Conservation (phyloP, 2,888 invertebrate genomes). For the Eremobia ochroleuca region DNA sequence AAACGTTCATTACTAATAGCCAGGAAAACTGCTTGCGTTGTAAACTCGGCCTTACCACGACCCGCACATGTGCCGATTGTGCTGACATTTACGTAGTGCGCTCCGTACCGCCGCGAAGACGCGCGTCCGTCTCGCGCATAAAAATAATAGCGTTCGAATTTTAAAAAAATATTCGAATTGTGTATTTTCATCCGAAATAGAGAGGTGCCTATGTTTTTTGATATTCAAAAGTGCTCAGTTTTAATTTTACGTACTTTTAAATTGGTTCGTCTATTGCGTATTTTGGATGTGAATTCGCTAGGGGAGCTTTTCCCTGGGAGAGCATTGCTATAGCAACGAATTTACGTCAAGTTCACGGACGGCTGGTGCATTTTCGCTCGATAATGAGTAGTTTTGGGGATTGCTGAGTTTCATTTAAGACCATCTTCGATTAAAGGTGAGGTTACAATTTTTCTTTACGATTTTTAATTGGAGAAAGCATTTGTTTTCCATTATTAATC, state of each 20-base stretch:
- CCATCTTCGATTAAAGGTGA: slow-evolving; percentile 62
- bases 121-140: slow-evolving; percentile 78
- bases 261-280: slow-evolving; percentile 65
- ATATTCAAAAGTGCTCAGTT: slow-evolving; percentile 61
- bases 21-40: slow-evolving; percentile 75
- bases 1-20: slow-evolving; percentile 22
- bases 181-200: slow-evolving; percentile 71
- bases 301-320: slow-evolving; percentile 82
- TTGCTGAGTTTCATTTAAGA: slow-evolving; percentile 66
- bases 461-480: slow-evolving; percentile 16
- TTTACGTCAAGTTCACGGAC: slow-evolving; percentile 88
- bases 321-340: slow-evolving; percentile 87
- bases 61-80: slow-evolving; percentile 89
- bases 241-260: slow-evolving; percentile 63
- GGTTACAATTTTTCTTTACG: slow-evolving; percentile 27
- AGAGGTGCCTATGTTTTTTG: slow-evolving; percentile 75
- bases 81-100: slow-evolving; percentile 90
- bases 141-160: slow-evolving; percentile 74
- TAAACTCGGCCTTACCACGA: slow-evolving; percentile 78
- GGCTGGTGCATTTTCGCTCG: slow-evolving; percentile 89
- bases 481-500: slow-evolving; percentile 37
- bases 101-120: slow-evolving; percentile 85
- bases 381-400: slow-evolving; percentile 82
- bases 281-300: slow-evolving; percentile 75
- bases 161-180: slow-evolving; percentile 69